Evolutionary conservation across 2,113 vertebrate genomes (phyloP).

Genomic region (Dinomys branickii): DNA sequence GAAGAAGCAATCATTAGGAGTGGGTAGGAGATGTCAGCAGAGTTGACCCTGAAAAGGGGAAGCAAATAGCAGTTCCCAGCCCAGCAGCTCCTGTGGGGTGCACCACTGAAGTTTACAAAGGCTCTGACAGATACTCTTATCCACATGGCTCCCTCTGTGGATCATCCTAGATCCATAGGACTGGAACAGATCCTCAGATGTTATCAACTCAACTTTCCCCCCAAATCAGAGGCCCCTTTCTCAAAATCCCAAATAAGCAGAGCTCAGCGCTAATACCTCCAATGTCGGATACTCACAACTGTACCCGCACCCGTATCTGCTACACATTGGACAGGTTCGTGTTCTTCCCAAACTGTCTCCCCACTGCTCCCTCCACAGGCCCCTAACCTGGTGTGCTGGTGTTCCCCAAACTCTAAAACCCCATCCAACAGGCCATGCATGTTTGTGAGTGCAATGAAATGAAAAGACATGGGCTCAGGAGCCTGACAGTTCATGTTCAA

Average conservation of each 20-base stretch:
- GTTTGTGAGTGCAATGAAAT: neutral
- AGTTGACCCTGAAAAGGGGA: neutral
- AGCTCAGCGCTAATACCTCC: accelerated
- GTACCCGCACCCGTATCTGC: too few relatives aligned
- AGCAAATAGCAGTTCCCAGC: neutral
- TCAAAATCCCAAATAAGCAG: neutral
- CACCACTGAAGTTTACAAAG: neutral
- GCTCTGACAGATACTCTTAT: neutral
- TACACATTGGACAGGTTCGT: too few relatives aligned
- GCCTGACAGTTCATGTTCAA: neutral
- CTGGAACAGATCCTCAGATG: neutral
- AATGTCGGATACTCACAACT: too few relatives aligned
- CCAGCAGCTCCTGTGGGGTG: neutral
- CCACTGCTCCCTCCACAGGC: too few relatives aligned
- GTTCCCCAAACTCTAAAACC: neutral
- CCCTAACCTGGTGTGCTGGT: neutral
- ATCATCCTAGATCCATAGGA: neutral
- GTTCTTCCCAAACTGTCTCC: neutral
- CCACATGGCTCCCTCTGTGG: too few relatives aligned
- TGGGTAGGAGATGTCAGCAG: neutral
- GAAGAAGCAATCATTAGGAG: neutral
- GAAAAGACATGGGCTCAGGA: neutral
- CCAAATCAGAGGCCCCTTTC: too few relatives aligned
- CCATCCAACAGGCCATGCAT: neutral
- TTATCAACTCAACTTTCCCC: neutral